Evolutionary conservation across 2,888 invertebrate genomes (phyloP), one percentile per base, ranked within the genome.

Genomic region (Camptogramma bilineatum): DNA sequence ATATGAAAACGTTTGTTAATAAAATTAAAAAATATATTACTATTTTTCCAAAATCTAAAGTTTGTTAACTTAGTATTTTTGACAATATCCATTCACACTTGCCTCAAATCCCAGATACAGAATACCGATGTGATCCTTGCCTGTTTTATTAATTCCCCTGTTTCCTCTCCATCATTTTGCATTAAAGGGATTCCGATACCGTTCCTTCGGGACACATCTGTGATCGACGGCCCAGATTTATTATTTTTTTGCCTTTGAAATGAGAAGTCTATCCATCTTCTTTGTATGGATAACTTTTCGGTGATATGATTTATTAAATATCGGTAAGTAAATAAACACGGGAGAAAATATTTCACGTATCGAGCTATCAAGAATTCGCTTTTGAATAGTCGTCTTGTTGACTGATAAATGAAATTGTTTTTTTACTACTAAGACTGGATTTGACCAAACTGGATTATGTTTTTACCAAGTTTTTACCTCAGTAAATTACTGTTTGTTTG

Each of bases 171-270:
- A 69, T 69, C 76, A 78, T 80, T 83, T 82, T 79, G 81, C 83
- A 86, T 88, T 85, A 85, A 85, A 85, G 75, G 81, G 80, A 74
- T 75, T 76, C 81, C 81, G 79, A 79, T 85, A 84, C 81, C 83
- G 81, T 72, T 79, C 82, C 78, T 73, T 52, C 21, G 77, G 78
- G 84, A 75, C 82, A 78, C 91, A 89, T 87, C 91, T 91, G 91
- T 88, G 91, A 90, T 87, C 81, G 91, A 91, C 91, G 77, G 82
- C 77, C 77, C 81, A 78, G 85, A 91, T 90, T 91, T 90, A 90
- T 91, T 91, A 87, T 85, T 86, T 89, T 88, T 86, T 81, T 76
- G 80, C 74, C 76, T 74, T 79, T 82, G 80, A 84, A 84, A 85
- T 82, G 81, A 83, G 78, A 77, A 52, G 76, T 69, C 80, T 82